Conservation (phyloP, 2,888 invertebrate species). For the Coecobrya sp. region DNA sequence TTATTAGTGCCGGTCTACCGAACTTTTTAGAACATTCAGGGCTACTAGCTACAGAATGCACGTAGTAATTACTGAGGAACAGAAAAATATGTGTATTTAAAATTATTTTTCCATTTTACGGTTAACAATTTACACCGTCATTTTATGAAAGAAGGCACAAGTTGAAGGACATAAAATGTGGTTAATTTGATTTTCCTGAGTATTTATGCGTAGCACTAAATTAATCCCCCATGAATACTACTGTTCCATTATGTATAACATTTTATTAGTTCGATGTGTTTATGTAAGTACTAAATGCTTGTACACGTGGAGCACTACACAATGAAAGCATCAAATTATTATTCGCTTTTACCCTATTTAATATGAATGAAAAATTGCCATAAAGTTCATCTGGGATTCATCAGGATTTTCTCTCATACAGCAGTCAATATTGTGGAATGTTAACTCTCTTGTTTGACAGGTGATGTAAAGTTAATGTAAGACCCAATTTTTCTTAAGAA, state of each 20-base stretch:
- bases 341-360: too few relatives aligned
- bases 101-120: neutral
- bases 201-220: neutral
- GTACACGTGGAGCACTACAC: too few relatives aligned
- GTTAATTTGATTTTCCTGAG: neutral
- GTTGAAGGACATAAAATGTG: neutral
- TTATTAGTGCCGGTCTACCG: constrained; percentile 57
- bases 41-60: neutral
- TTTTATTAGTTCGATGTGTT: too few relatives aligned
- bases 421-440: neutral
- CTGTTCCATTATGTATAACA: too few relatives aligned
- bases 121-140: neutral
- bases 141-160: neutral
- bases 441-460: constrained; percentile 9
- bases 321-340: too few relatives aligned
- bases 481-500: constrained; percentile 1
- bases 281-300: too few relatives aligned
- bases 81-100: neutral
- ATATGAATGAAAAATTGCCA: too few relatives aligned
- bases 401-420: neutral
- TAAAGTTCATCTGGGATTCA: neutral
- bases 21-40: neutral
- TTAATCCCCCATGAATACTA: too few relatives aligned
- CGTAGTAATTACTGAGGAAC: neutral
- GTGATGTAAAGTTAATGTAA: neutral